A percentile compares a stretch with the other conserved stretches of the same genome.
These are phyloP conservation scores for Acromyrmex heyeri DNA, from an alignment of 1,140 invertebrate species.

Conservation along the genomic window DNA sequence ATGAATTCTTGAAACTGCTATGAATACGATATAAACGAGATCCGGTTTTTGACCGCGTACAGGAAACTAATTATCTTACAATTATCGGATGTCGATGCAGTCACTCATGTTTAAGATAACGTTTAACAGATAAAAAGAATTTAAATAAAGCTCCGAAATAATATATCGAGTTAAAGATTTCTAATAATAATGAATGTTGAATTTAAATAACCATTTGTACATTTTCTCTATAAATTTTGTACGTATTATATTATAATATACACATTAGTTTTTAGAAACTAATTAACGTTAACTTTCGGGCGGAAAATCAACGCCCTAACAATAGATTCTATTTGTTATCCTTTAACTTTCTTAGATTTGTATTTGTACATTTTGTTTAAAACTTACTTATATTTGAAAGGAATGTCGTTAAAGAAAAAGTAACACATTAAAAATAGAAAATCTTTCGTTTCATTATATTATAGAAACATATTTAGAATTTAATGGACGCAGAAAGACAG, in stretches of 20 bases:
- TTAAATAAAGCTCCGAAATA: neutral
- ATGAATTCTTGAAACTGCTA: constrained; percentile 67
- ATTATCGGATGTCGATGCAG: constrained; percentile 64
- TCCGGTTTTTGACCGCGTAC: constrained; percentile 54
- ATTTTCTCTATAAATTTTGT: neutral
- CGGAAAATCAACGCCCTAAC: neutral
- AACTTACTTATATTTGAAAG: constrained; percentile 7
- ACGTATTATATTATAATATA: neutral
- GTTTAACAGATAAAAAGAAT: constrained; percentile 9
- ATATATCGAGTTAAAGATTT: neutral
- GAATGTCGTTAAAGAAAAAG: constrained; percentile 9
- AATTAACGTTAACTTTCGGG: neutral
- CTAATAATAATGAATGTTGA: constrained; percentile 15
- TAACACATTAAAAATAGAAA: neutral
- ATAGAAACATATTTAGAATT: constrained; percentile 39
- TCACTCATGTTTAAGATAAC: constrained; percentile 42
- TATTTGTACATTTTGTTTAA: neutral
- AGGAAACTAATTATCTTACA: constrained; percentile 71
- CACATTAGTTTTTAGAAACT: neutral
- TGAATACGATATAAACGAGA: constrained; percentile 57
- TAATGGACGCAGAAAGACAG: constrained; percentile 40
- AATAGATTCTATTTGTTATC: neutral
- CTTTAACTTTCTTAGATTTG: neutral
- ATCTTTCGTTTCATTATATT: constrained; percentile 12
- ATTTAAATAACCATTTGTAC: neutral